These are phyloP conservation scores for Panonychus citri DNA, from an alignment of 1,140 invertebrate genomes.

Conservation along the genomic window DNA sequence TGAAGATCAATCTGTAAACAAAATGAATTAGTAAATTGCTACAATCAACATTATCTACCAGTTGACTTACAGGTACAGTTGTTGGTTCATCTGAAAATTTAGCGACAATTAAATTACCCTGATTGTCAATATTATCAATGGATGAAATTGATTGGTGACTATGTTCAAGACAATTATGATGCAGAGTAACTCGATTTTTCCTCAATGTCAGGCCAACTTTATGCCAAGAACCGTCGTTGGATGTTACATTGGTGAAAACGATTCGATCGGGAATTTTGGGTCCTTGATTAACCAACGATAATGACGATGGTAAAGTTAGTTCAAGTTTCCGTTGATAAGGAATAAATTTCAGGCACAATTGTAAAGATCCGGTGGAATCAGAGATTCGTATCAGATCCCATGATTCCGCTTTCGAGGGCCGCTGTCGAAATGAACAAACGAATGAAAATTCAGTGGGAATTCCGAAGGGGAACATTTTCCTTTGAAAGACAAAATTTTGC, in stretches of 20 bases:
- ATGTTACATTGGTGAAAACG: constrained; percentile 29
- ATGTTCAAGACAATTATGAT: constrained; percentile 39
- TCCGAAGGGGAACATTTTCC: constrained; percentile 38
- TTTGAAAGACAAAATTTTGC: constrained; percentile 15
- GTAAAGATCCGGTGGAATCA: constrained; percentile 31
- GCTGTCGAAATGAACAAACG: constrained; percentile 36
- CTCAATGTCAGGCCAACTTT: constrained; percentile 50
- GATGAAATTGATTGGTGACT: constrained; percentile 26
- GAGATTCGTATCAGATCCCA: constrained; percentile 46
- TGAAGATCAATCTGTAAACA: constrained; percentile 43
- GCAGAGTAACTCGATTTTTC: constrained; percentile 36
- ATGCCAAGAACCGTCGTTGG: constrained; percentile 54
- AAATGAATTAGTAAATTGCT: not conserved
- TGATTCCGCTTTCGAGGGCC: constrained; percentile 30
- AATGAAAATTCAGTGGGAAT: constrained; percentile 46
- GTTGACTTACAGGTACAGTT: constrained; percentile 36
- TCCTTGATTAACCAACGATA: too few species aligned
- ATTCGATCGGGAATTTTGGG: constrained; percentile 37
- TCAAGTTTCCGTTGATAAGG: constrained; percentile 35
- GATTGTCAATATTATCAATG: constrained; percentile 35
- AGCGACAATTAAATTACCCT: constrained; percentile 39
- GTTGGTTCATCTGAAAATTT: constrained; percentile 29
- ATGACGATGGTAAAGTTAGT: constrained; percentile 33
- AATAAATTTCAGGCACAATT: constrained; percentile 42
- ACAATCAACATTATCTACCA: not conserved